Base-by-base conservation (phyloP, 1,140 invertebrate species). In the Lepidurus apus region DNA sequence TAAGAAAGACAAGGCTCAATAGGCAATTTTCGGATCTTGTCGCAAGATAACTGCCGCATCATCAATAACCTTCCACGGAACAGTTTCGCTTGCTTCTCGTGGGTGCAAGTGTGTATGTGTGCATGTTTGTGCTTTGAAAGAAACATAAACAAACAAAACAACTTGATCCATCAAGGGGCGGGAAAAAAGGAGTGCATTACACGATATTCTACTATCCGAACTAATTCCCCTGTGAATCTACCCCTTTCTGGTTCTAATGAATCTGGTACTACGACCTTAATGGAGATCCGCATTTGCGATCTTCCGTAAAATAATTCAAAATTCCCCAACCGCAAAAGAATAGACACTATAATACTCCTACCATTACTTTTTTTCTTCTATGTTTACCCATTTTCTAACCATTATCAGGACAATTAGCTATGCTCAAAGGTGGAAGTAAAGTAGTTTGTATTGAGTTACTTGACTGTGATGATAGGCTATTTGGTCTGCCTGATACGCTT, bases 1-100 rank as follows among this genome's bases (percentile, higher is more conserved):
- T 13, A 65, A 65, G 53, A 65, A 65, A 65, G 21, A 21, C 13
- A n/a, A 65, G 21, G 17, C 53, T 65, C 53, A 65, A 65, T 65
- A 65, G 53, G 53, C 53, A 65, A 65, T 65, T 65, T 65, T 65
- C 53, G 53, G 53, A 65, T 65, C 53, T 65, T 65, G 53, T 65
- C 53, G 53, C 8, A 21, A 65, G 53, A 65, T 65, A 65, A 34
- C 21, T 65, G 17, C 21, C 53, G n/a, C 53, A 21, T 21, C 53
- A 65, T 65, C 53, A 65, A 65, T 65, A 65, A 65, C 53, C 17
- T 21, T 65, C 47, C 21, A 5, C 34, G 34, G 34, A 34, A 34
- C 34, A 34, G 34, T 34, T 34, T 34, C 34, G 34, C 34, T 3
- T 34, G 34, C 3, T 34, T 34, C 34, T 34, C 34, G 34, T 34